A percentile compares a stretch with the other conserved stretches of the same genome.
phyloP scores from a whole-genome alignment of 1,140 invertebrate genomes.

The Drosophila albomicans region DNA sequence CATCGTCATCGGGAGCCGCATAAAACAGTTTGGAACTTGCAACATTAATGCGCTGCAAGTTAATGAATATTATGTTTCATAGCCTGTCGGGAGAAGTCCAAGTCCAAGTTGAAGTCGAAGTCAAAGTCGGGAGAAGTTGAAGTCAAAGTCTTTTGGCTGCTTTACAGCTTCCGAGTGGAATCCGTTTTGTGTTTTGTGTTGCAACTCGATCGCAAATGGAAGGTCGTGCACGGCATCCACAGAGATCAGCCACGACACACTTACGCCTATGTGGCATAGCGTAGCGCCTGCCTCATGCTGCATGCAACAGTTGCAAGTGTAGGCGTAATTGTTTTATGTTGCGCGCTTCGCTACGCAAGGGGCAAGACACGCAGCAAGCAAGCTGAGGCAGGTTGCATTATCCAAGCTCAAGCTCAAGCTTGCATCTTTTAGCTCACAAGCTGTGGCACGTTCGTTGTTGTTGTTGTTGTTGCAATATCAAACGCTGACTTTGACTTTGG shows the following conservation, averaged over 20 bases:
- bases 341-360: slow-evolving; percentile 68
- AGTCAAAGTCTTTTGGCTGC: slow-evolving; percentile 38
- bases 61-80: slow-evolving; percentile 83
- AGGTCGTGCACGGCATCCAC: slow-evolving; percentile 69
- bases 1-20: slow-evolving; percentile 38
- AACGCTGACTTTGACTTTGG: slow-evolving; percentile 25
- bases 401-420: neutral
- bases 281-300: slow-evolving; percentile 35
- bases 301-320: slow-evolving; percentile 53
- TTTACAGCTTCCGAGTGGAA: slow-evolving; percentile 81
- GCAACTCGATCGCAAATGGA: slow-evolving; percentile 31
- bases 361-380: neutral
- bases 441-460: slow-evolving; percentile 1
- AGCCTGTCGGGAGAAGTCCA: slow-evolving; percentile 67
- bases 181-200: slow-evolving; percentile 50
- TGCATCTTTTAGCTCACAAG: neutral
- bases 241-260: slow-evolving; percentile 70
- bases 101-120: too few relatives aligned
- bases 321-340: slow-evolving; percentile 81
- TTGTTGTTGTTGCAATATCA: neutral
- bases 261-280: slow-evolving; percentile 30
- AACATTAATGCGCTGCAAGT: slow-evolving; percentile 78
- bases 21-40: slow-evolving; percentile 49
- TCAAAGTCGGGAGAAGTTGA: too few relatives aligned
- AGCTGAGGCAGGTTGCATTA: neutral